These are phyloP conservation scores for Parapristionchus giblindavisi DNA, from an alignment of 2,888 invertebrate genomes.

Conservation along the genomic window DNA sequence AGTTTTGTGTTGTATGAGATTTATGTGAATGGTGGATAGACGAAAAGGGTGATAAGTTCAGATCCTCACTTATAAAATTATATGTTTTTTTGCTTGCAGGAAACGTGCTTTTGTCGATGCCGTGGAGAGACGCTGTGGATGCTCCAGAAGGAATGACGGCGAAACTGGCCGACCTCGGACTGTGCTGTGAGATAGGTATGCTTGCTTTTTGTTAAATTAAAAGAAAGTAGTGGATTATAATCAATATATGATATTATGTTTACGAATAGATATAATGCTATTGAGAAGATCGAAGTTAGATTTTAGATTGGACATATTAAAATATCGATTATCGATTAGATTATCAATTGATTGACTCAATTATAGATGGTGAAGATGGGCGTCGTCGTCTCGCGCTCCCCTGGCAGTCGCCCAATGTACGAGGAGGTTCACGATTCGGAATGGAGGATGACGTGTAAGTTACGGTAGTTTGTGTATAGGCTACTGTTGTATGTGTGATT, in stretches of 20 bases:
- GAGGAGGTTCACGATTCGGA: slow-evolving; percentile 6
- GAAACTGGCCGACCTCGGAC: slow-evolving; percentile 35
- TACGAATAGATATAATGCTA: not conserved
- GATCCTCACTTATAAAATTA: too few relatives aligned
- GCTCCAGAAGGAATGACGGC: not conserved
- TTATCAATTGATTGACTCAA: too few relatives aligned
- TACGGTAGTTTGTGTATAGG: not conserved
- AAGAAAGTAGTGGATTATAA: not conserved
- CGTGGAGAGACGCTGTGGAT: slow-evolving; percentile 22
- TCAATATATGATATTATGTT: not conserved
- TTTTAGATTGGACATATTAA: too few relatives aligned
- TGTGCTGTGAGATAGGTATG: slow-evolving; percentile 29
- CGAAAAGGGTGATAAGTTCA: too few relatives aligned
- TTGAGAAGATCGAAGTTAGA: too few relatives aligned
- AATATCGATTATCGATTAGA: too few relatives aligned
- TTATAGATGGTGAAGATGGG: slow-evolving; percentile 8
- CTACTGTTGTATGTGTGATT: not conserved
- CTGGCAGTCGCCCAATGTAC: slow-evolving; percentile 39
- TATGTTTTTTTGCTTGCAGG: too few relatives aligned
- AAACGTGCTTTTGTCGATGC: slow-evolving; percentile 26
- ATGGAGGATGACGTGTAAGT: slow-evolving; percentile 33
- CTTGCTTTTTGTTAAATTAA: too few relatives aligned
- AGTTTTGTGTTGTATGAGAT: not conserved
- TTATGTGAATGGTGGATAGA: not conserved
- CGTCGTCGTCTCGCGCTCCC: slow-evolving; percentile 35